These are phyloP conservation scores for Protomyctophum bolini DNA, from an alignment of 2,113 vertebrate species.

Conservation along the genomic window DNA sequence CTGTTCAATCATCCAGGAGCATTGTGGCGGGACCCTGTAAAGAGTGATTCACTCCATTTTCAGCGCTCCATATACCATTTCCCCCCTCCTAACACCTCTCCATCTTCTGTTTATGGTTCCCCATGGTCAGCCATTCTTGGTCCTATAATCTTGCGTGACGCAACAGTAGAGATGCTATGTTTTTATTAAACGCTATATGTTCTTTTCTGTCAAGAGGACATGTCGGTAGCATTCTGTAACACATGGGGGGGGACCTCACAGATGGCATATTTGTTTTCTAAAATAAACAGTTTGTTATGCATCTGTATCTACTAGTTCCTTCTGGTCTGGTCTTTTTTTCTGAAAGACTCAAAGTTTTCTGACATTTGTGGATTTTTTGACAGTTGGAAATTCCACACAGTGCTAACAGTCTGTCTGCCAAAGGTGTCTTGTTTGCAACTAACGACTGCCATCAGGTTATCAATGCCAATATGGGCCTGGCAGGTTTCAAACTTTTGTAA, in stretches of 20 bases:
- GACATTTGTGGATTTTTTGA: slow-evolving; percentile 47
- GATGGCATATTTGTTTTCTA: slow-evolving; percentile 21
- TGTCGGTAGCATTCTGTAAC: slow-evolving; percentile 8
- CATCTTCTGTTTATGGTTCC: slow-evolving; percentile 38
- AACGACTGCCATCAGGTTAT: slow-evolving; percentile 34
- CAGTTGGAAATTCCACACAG: slow-evolving; percentile 46
- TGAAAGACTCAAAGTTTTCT: slow-evolving; percentile 44
- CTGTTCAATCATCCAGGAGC: slow-evolving; percentile 65
- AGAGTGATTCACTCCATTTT: slow-evolving; percentile 62
- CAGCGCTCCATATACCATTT: slow-evolving; percentile 50
- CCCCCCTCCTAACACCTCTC: slow-evolving; percentile 30
- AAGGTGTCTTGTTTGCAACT: slow-evolving; percentile 48
- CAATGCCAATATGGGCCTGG: slow-evolving; percentile 37
- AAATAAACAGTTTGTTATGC: slow-evolving; percentile 39
- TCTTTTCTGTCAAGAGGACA: slow-evolving; percentile 1
- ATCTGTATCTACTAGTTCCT: slow-evolving; percentile 38
- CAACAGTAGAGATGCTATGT: slow-evolving; percentile 17
- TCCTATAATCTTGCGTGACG: slow-evolving; percentile 25
- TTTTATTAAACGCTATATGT: background rate
- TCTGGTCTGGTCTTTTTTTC: slow-evolving; percentile 27
- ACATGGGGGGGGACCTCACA: background rate
- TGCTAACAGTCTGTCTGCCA: slow-evolving; percentile 57
- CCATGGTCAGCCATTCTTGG: slow-evolving; percentile 34
- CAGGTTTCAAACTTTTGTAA: slow-evolving; percentile 37
- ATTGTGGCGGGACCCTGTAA: slow-evolving; percentile 57